Conservation (phyloP, 2,888 invertebrate genomes). For the Acrobeloides nanus region DNA sequence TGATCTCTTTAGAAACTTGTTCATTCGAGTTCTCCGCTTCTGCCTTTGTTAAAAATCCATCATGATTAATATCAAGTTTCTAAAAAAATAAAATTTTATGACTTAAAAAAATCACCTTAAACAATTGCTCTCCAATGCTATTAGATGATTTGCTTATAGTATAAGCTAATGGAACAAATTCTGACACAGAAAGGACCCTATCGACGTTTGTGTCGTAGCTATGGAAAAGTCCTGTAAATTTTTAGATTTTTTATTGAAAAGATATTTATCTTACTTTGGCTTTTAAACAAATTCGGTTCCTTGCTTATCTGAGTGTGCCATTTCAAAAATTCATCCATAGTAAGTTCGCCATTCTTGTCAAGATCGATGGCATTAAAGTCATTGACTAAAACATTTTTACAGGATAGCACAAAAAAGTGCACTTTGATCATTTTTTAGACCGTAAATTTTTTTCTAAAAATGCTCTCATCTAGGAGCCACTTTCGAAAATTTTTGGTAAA, state of each 20-base stretch:
- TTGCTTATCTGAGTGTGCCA: too few relatives aligned
- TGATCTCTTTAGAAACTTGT: conserved; percentile 26
- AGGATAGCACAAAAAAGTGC: too few relatives aligned
- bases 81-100: conserved; percentile 11
- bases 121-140: conserved; percentile 36
- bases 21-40: conserved; percentile 22
- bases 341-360: conserved; percentile 13
- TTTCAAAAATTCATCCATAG: conserved; percentile 19
- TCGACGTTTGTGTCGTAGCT: conserved; percentile 34
- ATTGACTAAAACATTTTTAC: conserved; percentile 28
- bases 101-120: conserved; percentile 24
- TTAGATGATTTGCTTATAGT: conserved; percentile 35
- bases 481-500: too few relatives aligned
- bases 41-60: conserved; percentile 26
- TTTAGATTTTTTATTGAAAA: conserved; percentile 5
- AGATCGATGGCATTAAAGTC: conserved; percentile 36
- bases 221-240: conserved; percentile 21
- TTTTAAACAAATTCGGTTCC: too few relatives aligned
- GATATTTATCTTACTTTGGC: too few relatives aligned
- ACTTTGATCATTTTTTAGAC: too few relatives aligned
- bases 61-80: conserved; percentile 38
- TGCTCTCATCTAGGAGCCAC: too few relatives aligned
- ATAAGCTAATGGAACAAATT: conserved; percentile 48
- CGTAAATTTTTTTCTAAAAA: too few relatives aligned
- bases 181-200: conserved; percentile 33